Conservation (phyloP, 2,888 invertebrate genomes). For the Cataglyphis rosenhaueri region DNA sequence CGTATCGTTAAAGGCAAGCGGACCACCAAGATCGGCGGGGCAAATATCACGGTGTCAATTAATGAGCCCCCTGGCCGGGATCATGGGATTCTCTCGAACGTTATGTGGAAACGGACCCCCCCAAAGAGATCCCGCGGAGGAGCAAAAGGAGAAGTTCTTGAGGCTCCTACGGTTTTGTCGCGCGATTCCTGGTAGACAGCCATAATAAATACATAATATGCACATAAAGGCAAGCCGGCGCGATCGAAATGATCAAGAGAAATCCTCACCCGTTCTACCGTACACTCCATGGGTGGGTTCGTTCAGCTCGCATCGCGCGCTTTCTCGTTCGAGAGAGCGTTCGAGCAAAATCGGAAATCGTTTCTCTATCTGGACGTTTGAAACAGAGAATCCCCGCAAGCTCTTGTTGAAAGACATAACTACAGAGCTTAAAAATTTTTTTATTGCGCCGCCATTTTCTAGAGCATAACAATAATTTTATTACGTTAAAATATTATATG, state of each 20-base stretch:
- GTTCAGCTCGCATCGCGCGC: conserved; percentile 44
- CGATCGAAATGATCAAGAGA: conserved; percentile 84
- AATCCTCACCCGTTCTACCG: conserved; percentile 71
- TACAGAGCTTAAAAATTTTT: conserved; percentile 37
- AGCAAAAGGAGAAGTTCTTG: conserved; percentile 62
- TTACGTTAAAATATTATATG: conserved; percentile 5
- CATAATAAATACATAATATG: conserved; percentile 86
- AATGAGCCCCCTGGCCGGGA: conserved; percentile 79
- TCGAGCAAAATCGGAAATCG: conserved; percentile 62
- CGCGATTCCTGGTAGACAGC: conserved; percentile 82
- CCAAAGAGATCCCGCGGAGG: conserved; percentile 58
- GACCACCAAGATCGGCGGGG: conserved; percentile 84
- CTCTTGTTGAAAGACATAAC: conserved; percentile 40
- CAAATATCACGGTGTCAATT: conserved; percentile 85
- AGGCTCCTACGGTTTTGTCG: conserved; percentile 83
- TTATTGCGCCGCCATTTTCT: conserved; percentile 19
- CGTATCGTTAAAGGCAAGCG: conserved; percentile 75
- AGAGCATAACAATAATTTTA: conserved; percentile 22
- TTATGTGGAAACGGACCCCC: conserved; percentile 68
- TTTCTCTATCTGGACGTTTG: conserved; percentile 28
- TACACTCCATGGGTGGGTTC: conserved; percentile 79
- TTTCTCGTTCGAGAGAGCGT: conserved; percentile 8
- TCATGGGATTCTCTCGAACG: conserved; percentile 49
- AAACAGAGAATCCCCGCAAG: conserved; percentile 11
- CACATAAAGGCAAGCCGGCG: conserved; percentile 84